phyloP scores from a whole-genome alignment of 2,888 invertebrate species.

The Andricus curvator region DNA sequence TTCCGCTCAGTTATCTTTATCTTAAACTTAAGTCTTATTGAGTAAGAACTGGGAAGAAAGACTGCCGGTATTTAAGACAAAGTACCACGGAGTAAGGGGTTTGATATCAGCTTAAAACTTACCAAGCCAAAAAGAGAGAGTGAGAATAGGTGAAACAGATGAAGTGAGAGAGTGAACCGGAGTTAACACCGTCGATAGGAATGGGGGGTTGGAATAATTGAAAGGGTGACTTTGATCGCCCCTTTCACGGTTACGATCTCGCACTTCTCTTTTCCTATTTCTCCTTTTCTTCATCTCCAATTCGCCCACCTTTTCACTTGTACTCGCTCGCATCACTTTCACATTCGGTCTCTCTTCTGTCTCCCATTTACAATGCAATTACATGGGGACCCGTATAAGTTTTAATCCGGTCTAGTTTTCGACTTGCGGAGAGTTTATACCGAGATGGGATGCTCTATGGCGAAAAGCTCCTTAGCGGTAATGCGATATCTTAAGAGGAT shows the following conservation, averaged over 20 bases:
- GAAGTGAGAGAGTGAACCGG: background rate
- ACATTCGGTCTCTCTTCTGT: slow-evolving; percentile 39
- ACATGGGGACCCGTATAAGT: slow-evolving; percentile 61
- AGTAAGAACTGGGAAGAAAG: background rate
- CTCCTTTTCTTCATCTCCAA: slow-evolving; percentile 44
- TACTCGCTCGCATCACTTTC: slow-evolving; percentile 43
- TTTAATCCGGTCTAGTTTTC: slow-evolving; percentile 68
- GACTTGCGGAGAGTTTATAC: slow-evolving; percentile 62
- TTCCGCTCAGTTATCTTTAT: background rate
- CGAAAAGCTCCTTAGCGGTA: slow-evolving; percentile 69
- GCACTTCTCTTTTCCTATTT: slow-evolving; percentile 42
- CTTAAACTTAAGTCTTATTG: background rate
- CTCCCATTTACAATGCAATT: slow-evolving; percentile 60
- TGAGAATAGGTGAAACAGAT: background rate
- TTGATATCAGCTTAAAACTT: background rate
- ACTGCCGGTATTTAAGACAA: background rate
- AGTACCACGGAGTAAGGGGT: background rate
- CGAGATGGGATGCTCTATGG: slow-evolving; percentile 54
- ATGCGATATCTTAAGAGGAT: slow-evolving; percentile 69
- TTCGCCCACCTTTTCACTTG: slow-evolving; percentile 48
- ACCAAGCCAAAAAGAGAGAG: background rate
- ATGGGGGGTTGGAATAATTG: background rate
- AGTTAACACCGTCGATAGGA: background rate
- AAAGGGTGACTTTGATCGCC: slow-evolving; percentile 1
- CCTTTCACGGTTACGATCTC: slow-evolving; percentile 9